phyloP scores from a whole-genome alignment of 2,888 invertebrate genomes.

The Ochropleura leucogaster region DNA sequence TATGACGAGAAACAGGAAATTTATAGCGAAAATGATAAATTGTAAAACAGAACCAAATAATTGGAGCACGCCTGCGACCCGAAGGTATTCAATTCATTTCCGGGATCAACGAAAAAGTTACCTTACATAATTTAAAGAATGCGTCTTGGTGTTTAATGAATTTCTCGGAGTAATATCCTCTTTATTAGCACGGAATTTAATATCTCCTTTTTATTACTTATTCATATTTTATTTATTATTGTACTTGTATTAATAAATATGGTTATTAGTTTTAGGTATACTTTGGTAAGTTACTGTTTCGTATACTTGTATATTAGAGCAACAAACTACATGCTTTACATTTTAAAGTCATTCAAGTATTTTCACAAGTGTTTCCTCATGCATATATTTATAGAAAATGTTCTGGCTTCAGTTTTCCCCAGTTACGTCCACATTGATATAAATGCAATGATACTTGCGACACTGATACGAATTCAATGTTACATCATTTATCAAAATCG shows the following conservation, averaged over 20 bases:
- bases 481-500: conserved; percentile 52
- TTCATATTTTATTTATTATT: neutral
- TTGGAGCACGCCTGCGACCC: conserved; percentile 42
- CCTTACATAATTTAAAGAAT: conserved; percentile 29
- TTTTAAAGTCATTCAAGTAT: conserved; percentile 41
- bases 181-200: conserved; percentile 17
- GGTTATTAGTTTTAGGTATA: neutral
- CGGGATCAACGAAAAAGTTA: conserved; percentile 33
- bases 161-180: conserved; percentile 17
- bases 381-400: conserved; percentile 39
- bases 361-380: conserved; percentile 33
- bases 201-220: neutral
- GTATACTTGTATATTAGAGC: conserved; percentile 8
- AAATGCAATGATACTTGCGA: conserved; percentile 55
- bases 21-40: conserved; percentile 36
- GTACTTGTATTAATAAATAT: neutral
- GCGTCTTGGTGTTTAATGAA: conserved; percentile 14
- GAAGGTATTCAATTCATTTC: conserved; percentile 51
- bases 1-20: conserved; percentile 8
- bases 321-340: conserved; percentile 20
- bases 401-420: conserved; percentile 45
- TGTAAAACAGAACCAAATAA: conserved; percentile 40
- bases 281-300: neutral
- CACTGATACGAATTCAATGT: conserved; percentile 57
- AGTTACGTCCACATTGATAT: conserved; percentile 41